Evolutionary conservation across 92 coral and sea anemone genomes (phyloP).

Genomic region (Paragorgia papillata): DNA sequence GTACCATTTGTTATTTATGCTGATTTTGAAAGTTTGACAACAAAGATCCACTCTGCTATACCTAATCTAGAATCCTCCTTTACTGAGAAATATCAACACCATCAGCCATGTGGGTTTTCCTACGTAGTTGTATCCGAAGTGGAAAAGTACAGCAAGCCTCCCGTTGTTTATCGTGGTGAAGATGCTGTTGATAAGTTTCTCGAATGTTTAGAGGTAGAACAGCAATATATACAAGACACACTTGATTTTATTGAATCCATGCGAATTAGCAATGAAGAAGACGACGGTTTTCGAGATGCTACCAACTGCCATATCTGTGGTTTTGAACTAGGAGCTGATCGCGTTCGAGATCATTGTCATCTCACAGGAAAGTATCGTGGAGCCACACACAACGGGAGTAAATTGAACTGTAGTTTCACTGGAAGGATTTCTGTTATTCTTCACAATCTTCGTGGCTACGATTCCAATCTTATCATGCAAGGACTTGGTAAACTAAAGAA

Average conservation of each 20-base stretch:
- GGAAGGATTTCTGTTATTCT: constrained; percentile 55
- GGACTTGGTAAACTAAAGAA: constrained; percentile 47
- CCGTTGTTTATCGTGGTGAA: constrained; percentile 55
- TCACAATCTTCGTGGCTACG: constrained; percentile 44
- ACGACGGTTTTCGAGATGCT: constrained; percentile 39
- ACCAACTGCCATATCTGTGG: no score
- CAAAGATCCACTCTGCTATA: neutral
- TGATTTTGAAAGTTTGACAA: no score
- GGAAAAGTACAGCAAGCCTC: constrained; percentile 17
- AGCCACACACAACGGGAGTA: constrained; percentile 31
- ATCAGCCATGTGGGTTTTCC: constrained; percentile 41
- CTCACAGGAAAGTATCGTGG: constrained; percentile 46
- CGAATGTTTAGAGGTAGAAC: constrained; percentile 20
- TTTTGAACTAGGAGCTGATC: no score
- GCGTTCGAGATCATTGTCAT: no score
- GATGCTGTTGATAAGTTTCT: constrained; percentile 36
- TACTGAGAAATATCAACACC: constrained; percentile 41
- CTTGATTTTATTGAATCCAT: constrained; percentile 30
- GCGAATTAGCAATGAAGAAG: constrained; percentile 30
- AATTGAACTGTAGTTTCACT: constrained; percentile 45
- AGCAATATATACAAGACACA: constrained; percentile 11
- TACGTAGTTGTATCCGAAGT: constrained; percentile 5
- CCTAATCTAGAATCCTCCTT: neutral
- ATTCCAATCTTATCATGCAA: constrained; percentile 53
- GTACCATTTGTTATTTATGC: no score